Conservation (phyloP, 2,113 vertebrate species). For the Sylvilagus bachmani region DNA sequence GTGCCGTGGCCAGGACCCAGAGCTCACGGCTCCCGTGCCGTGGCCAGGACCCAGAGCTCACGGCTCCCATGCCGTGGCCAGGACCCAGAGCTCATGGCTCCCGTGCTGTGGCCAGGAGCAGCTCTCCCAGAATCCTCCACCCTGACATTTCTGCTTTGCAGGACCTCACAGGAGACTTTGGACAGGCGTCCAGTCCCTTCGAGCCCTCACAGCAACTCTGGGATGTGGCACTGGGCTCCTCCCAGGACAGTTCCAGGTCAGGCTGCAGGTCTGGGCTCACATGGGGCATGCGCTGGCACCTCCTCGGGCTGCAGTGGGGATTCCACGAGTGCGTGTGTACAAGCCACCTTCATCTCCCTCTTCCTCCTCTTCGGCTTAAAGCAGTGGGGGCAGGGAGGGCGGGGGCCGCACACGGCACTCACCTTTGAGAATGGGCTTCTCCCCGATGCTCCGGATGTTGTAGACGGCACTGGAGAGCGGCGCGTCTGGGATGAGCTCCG, state of each 20-base stretch:
- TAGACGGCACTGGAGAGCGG: slow-evolving; percentile 1
- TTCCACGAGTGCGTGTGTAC: rapidly evolving
- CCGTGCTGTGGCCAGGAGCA: too few relatives aligned
- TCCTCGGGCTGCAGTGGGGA: background rate
- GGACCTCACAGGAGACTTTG: background rate
- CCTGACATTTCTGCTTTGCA: background rate
- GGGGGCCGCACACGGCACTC: background rate
- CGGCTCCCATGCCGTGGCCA: too few relatives aligned
- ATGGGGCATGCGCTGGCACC: rapidly evolving
- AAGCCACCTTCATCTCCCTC: too few relatives aligned
- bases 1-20: too few relatives aligned
- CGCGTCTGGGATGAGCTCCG: slow-evolving; percentile 24
- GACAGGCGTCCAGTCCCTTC: background rate
- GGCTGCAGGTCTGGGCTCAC: background rate
- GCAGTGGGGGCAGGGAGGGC: too few relatives aligned
- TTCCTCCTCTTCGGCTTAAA: too few relatives aligned
- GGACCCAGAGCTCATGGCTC: too few relatives aligned
- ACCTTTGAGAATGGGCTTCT: slow-evolving; percentile 84
- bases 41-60: too few relatives aligned
- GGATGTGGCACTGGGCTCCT: background rate
- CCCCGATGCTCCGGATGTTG: slow-evolving; percentile 68
- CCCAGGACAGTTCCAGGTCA: background rate
- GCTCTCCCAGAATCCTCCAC: background rate
- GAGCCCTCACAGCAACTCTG: background rate
- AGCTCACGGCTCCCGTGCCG: too few relatives aligned